These are phyloP conservation scores for Platycnemis pennipes DNA, from an alignment of 2,888 invertebrate genomes.

Conservation along the genomic window DNA sequence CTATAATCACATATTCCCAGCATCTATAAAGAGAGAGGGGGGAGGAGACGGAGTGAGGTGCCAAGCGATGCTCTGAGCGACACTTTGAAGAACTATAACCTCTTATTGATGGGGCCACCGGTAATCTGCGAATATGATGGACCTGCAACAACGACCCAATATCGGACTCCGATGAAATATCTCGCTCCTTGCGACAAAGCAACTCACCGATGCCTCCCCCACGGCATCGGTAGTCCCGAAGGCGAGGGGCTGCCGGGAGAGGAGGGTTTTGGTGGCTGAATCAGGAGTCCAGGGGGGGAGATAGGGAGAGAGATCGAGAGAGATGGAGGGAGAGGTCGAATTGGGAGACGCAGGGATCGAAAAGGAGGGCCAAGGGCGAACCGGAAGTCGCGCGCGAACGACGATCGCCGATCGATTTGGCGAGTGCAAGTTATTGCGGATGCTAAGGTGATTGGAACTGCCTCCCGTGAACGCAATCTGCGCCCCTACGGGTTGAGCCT, in stretches of 20 bases:
- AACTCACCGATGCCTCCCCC: background rate
- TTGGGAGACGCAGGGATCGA: background rate
- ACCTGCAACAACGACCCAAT: background rate
- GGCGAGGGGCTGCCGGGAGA: too few relatives aligned
- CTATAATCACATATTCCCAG: too few relatives aligned
- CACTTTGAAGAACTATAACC: too few relatives aligned
- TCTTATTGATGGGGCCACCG: background rate
- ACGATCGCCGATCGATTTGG: background rate
- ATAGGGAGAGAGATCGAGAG: too few relatives aligned
- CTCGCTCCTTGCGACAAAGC: background rate
- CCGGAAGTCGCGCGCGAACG: conserved; percentile 6
- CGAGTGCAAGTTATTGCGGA: conserved; percentile 4
- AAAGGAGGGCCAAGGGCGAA: background rate
- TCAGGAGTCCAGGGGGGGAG: too few relatives aligned
- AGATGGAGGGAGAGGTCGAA: too few relatives aligned
- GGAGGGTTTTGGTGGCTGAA: too few relatives aligned
- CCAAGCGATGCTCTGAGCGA: too few relatives aligned
- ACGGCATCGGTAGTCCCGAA: too few relatives aligned
- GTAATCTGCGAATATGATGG: background rate
- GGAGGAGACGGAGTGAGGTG: too few relatives aligned
- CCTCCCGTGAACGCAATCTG: background rate
- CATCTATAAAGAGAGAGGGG: too few relatives aligned
- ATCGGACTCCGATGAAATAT: background rate
- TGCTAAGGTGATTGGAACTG: background rate
- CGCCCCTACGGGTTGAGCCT: background rate